Evolutionary conservation across 2,888 invertebrate genomes (phyloP), one percentile per base, ranked within the genome.

Genomic region (Timema podura): DNA sequence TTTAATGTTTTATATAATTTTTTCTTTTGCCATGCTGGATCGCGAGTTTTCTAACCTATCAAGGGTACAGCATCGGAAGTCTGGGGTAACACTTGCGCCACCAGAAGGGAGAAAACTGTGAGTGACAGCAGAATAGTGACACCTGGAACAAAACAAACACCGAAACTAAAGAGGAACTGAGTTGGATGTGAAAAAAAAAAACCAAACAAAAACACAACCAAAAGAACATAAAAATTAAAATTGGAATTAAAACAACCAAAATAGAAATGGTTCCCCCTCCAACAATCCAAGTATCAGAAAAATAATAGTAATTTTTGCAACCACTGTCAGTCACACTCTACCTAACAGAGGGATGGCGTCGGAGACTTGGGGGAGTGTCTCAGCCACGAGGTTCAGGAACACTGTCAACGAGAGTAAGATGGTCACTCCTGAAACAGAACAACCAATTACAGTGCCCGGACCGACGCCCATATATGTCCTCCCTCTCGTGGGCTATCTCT

Each of bases 21-120:
- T 61, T 61, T 61, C 9, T n/a, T 61, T 61, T 61, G 61, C 61
- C 61, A 61, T 61, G 61, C 61, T 61, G 61, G 30, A 49, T 68
- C 61, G 61, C 61, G 61, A 45, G 61, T 30, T 73, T 61, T 73
- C 77, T 76, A 81, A 96, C 98, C 98, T 93, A 98, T 95, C 83
- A 98, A 90, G 83, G 98, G 98, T 85, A 98, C 93, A 82, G 98
- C 97, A 86, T 98, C 98, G 84, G 98, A 98, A 84, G 98, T 97
- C 88, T 95, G 95, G 84, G 98, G 98, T 88, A 98, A 95, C 85
- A 96, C 95, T 88, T 98, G 96, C 83, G 96, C 95, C 87, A 98
- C 96, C 92, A 98, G 92, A 87, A 97, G 91, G 84, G 97, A 93
- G 89, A 98, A 98, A 86, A 98, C 97, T 85, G 96, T 97, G 89